Conservation (phyloP, 2,113 vertebrate genomes). For the Hypocryptadius cinnamomeus region DNA sequence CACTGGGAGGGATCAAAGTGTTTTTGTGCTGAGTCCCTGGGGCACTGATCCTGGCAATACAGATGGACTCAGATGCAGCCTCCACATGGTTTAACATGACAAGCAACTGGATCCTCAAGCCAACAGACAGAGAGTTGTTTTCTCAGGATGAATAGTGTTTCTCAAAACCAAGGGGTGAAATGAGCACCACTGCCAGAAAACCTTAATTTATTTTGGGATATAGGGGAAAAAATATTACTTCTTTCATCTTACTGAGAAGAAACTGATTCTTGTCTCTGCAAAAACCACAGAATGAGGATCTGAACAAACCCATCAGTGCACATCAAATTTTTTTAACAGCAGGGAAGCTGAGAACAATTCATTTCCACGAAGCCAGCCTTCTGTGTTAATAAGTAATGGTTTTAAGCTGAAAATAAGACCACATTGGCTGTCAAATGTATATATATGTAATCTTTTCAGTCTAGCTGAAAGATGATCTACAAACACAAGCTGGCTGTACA, state of each 20-base stretch:
- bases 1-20: constrained; percentile 68
- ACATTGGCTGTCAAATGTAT: neutral
- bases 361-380: neutral
- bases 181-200: neutral
- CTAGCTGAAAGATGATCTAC: neutral
- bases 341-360: neutral
- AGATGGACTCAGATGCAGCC: constrained; percentile 58
- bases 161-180: constrained; percentile 7
- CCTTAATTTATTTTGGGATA: neutral
- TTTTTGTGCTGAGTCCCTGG: constrained; percentile 61
- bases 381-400: neutral
- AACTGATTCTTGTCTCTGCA: neutral
- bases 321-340: neutral
- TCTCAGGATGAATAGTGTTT: constrained; percentile 30
- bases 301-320: neutral
- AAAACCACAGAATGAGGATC: neutral
- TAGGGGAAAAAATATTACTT: neutral
- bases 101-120: constrained; percentile 63
- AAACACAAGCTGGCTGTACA: constrained; percentile 1
- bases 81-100: constrained; percentile 63
- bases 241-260: neutral
- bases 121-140: constrained; percentile 40
- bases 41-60: constrained; percentile 61
- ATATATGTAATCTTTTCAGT: neutral
- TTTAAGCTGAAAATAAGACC: constrained; percentile 2